A percentile compares a stretch with the other conserved stretches of the same genome.
These are phyloP conservation scores for Limenitis camilla DNA, from an alignment of 2,888 invertebrate species.

Conservation along the genomic window DNA sequence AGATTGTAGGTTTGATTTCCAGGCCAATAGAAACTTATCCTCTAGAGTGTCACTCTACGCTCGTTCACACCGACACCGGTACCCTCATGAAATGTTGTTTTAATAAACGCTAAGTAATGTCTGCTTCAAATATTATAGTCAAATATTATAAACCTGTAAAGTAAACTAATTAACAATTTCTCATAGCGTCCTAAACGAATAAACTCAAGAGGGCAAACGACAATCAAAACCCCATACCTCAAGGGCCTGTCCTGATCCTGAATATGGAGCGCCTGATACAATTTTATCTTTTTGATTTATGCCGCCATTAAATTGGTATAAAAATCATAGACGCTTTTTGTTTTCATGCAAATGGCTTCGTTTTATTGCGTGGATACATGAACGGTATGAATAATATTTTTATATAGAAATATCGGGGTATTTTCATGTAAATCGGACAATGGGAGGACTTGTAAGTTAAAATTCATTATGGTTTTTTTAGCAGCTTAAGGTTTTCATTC, in stretches of 20 bases:
- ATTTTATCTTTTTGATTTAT: constrained; percentile 55
- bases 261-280: constrained; percentile 40
- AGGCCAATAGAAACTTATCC: too few species aligned
- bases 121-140: too few species aligned
- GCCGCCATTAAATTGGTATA: constrained; percentile 47
- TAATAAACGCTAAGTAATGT: background rate
- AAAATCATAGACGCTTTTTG: constrained; percentile 47
- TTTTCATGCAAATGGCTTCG: constrained; percentile 48
- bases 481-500: too few species aligned
- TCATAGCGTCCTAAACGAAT: background rate
- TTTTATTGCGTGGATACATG: constrained; percentile 37
- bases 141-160: background rate
- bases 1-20: too few species aligned
- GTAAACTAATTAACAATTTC: background rate
- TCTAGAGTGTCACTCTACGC: too few species aligned
- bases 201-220: background rate
- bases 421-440: too few species aligned
- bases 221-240: constrained; percentile 42
- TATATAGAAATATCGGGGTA: too few species aligned
- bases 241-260: constrained; percentile 24
- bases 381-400: constrained; percentile 27
- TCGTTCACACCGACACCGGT: too few species aligned
- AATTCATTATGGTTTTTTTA: too few species aligned
- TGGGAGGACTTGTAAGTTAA: too few species aligned
- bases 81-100: too few species aligned